Evolutionary conservation across 2,888 invertebrate genomes (phyloP).

Genomic region (Rotaria macrura): DNA sequence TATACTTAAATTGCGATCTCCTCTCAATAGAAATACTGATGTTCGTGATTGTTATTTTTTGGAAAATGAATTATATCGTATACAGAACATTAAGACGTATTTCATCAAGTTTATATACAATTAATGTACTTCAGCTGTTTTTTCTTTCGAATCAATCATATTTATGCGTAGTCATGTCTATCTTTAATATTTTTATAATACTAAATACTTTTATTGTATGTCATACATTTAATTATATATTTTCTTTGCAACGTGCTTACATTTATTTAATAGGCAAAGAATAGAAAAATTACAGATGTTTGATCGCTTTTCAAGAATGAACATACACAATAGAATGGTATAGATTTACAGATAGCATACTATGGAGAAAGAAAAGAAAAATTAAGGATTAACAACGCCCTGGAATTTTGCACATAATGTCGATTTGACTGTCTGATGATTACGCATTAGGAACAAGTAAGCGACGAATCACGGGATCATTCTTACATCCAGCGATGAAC

Average conservation of each 20-base stretch:
- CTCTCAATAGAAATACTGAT: too few relatives aligned
- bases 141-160: too few relatives aligned
- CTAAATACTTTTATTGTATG: too few relatives aligned
- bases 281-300: background rate
- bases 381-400: background rate
- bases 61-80: too few relatives aligned
- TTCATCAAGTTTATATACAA: too few relatives aligned
- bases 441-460: background rate
- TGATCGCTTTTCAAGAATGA: background rate
- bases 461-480: slow-evolving; percentile 15
- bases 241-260: background rate
- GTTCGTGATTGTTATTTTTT: too few relatives aligned
- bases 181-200: too few relatives aligned
- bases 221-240: too few relatives aligned
- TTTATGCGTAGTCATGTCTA: too few relatives aligned
- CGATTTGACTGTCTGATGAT: background rate
- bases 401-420: background rate
- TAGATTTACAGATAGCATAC: background rate
- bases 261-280: background rate
- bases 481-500: background rate
- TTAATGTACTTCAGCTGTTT: too few relatives aligned
- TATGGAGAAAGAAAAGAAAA: background rate
- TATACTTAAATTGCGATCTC: too few relatives aligned
- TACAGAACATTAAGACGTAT: too few relatives aligned
- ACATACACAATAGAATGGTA: background rate